Base-by-base conservation (phyloP, 2,888 invertebrate species). In the Protodeltote pygarga region DNA sequence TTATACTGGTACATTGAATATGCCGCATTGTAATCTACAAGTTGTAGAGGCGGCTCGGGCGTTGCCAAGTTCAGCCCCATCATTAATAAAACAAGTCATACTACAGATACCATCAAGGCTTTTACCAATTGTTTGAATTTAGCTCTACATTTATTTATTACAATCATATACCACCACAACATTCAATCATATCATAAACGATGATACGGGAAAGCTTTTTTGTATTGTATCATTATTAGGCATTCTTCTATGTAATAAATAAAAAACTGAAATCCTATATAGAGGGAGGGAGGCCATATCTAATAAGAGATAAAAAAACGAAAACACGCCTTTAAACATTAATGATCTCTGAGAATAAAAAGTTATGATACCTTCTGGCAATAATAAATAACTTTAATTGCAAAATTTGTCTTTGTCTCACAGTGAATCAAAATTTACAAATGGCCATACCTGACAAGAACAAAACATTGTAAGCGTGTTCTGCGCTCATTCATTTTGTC, bases 401-500 rank as follows among this genome's bases (percentile, higher is more conserved):
- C 65, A 50, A 68, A 62, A 68, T 62, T 60, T 55, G 60, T 71
- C 51, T 48, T 38, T 49, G 65, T 39, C 57, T 17, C 14, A 34
- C 45, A 50, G 52, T 45, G 11, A 58, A 65, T 71, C 58, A 61
- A 54, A 68, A 47, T 53, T 41, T 50, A 58, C 71, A 72, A 74
- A 73, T 71, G 62, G 40, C 66, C 57, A 39, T 42, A 52, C 55
- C 58, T 54, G 67, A 74, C 75, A 74, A 44, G 48, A 66, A 73
- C 75, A 76, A 77, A 74, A 73, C 68, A 70, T 55, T 50, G 70
- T 71, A 60, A 74, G 72, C 64, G 67, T 58, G 71, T 62, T 71
- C 73, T 73, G 79, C 75, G 71, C 71, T 76, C 75, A 75, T 82
- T 75, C 81, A 82, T 83, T 79, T 75, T 59, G 73, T 77, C 74